Evolutionary conservation across 2,888 invertebrate genomes (phyloP).

Genomic region (Congeria kusceri): DNA sequence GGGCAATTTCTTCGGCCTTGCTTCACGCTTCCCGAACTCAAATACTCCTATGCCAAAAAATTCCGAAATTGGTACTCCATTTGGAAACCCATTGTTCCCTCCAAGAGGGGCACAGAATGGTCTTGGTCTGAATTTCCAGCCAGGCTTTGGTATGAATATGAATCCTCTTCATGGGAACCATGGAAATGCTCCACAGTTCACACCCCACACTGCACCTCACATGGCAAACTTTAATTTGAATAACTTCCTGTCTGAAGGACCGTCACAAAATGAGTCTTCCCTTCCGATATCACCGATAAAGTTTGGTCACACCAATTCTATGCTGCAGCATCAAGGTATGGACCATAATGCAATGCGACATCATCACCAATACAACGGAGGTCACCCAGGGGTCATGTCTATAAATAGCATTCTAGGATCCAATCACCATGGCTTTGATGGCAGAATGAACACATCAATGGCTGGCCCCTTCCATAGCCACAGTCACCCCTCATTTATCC

Average conservation of each 20-base stretch:
- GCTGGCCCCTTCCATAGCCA: slow-evolving; percentile 82
- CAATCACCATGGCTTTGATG: slow-evolving; percentile 84
- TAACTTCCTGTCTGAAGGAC: slow-evolving; percentile 83
- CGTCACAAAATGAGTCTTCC: slow-evolving; percentile 75
- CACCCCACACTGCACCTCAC: slow-evolving; percentile 79
- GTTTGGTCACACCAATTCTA: slow-evolving; percentile 82
- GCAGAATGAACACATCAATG: slow-evolving; percentile 80
- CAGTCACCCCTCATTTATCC: slow-evolving; percentile 81
- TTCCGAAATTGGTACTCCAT: slow-evolving; percentile 72
- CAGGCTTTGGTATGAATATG: slow-evolving; percentile 80
- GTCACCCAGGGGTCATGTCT: slow-evolving; percentile 82
- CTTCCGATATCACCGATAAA: slow-evolving; percentile 84
- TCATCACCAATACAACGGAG: slow-evolving; percentile 82
- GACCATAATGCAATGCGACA: slow-evolving; percentile 80
- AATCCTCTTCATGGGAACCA: slow-evolving; percentile 79
- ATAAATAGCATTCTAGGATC: slow-evolving; percentile 84
- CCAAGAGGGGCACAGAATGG: slow-evolving; percentile 81
- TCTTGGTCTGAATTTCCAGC: slow-evolving; percentile 82
- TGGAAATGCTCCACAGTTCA: slow-evolving; percentile 75
- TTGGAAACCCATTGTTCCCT: slow-evolving; percentile 77
- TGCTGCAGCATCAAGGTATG: slow-evolving; percentile 79
- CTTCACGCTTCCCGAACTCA: slow-evolving; percentile 75
- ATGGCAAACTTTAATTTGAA: slow-evolving; percentile 84
- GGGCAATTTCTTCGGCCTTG: slow-evolving; percentile 78
- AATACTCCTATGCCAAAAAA: slow-evolving; percentile 78